Conservation (phyloP, 2,888 invertebrate species). For the Aporophyla lueneburgensis region DNA sequence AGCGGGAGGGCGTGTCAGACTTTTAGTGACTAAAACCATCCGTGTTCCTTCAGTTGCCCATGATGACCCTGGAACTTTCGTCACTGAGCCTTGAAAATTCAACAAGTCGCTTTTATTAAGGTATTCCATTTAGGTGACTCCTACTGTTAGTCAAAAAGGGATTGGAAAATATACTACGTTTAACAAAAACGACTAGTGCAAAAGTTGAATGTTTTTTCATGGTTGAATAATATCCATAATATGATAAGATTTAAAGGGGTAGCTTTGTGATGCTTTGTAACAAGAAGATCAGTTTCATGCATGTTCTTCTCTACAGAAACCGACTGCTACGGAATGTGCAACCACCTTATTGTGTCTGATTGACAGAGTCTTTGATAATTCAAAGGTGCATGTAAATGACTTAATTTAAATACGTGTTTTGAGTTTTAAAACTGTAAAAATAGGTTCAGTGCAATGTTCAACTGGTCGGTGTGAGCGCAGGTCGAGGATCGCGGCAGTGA, state of each 20-base stretch:
- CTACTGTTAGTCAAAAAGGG: neutral
- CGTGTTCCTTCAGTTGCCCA: no score
- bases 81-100: neutral
- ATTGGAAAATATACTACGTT: neutral
- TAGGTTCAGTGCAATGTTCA: neutral
- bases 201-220: neutral
- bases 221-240: neutral
- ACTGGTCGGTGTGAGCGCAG: constrained; percentile 74
- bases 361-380: neutral
- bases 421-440: neutral
- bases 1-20: no score
- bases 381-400: neutral
- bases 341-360: neutral
- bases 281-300: neutral
- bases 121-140: neutral
- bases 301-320: neutral
- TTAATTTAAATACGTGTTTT: neutral
- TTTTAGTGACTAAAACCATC: no score
- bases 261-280: neutral
- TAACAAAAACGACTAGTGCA: neutral
- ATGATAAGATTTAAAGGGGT: neutral
- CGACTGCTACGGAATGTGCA: neutral
- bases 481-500: constrained; percentile 33
- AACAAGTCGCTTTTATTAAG: neutral
- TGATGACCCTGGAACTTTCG: no score